Conservation (phyloP, 2,797 vertebrate genomes). For the Sardinella longiceps region DNA sequence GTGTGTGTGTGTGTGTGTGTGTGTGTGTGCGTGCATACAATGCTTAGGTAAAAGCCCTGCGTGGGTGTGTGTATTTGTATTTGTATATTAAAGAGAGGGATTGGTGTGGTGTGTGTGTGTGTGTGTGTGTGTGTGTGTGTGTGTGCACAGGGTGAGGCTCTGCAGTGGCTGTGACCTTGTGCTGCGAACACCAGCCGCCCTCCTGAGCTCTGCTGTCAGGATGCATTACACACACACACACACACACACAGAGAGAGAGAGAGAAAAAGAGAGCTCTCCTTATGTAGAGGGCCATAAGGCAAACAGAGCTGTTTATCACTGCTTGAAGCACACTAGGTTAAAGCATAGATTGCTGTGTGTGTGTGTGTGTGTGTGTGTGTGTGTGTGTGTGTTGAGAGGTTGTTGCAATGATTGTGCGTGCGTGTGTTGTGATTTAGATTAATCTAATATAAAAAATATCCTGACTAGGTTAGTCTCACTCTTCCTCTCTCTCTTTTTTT, state of each 20-base stretch:
- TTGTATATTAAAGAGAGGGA: not conserved
- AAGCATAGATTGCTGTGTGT: not conserved
- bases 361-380: not conserved
- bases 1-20: too few relatives aligned
- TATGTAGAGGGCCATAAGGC: too few relatives aligned
- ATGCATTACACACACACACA: slow-evolving; percentile 18
- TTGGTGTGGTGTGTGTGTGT: too few relatives aligned
- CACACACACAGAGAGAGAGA: too few relatives aligned
- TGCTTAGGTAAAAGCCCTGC: not conserved
- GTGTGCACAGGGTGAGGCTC: not conserved
- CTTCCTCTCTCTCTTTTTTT: not conserved
- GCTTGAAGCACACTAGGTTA: not conserved
- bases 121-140: not conserved
- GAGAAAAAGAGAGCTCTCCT: not conserved
- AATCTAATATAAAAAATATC: not conserved
- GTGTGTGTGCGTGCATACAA: not conserved
- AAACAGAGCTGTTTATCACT: not conserved
- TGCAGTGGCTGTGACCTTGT: slow-evolving; percentile 1
- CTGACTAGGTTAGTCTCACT: not conserved
- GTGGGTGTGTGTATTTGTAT: not conserved
- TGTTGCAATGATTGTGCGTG: not conserved
- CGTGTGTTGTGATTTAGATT: not conserved
- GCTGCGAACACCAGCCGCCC: not conserved
- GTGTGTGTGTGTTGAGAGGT: not conserved
- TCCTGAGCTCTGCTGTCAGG: slow-evolving; percentile 5